These are phyloP conservation scores for Oreochromis aureus DNA, from an alignment of 2,113 vertebrate genomes.

Conservation along the genomic window DNA sequence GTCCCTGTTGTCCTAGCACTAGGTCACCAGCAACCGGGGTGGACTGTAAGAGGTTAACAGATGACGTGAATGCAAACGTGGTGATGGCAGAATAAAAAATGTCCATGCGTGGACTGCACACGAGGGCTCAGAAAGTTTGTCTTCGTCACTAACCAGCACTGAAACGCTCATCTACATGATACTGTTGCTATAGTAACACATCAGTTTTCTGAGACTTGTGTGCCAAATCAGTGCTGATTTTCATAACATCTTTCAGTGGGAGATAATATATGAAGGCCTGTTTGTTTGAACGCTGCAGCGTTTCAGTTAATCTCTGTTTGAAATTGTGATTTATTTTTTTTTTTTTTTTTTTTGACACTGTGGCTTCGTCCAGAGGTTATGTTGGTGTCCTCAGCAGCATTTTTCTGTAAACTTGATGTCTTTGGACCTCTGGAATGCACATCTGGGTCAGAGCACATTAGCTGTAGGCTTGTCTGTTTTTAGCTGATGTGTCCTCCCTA, in stretches of 20 bases:
- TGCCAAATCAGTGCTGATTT: not conserved
- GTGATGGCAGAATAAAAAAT: not conserved
- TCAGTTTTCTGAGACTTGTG: not conserved
- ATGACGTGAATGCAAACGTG: not conserved
- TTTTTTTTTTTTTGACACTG: not conserved
- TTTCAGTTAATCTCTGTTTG: not conserved
- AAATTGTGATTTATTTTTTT: not conserved
- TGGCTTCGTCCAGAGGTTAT: not conserved
- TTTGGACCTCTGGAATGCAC: not conserved
- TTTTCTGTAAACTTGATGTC: not conserved
- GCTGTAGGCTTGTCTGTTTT: not conserved
- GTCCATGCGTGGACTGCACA: not conserved
- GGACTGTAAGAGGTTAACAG: not conserved
- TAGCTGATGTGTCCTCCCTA: not conserved
- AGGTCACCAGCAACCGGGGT: not conserved
- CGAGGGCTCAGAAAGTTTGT: slow-evolving; percentile 2
- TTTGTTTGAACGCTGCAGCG: not conserved
- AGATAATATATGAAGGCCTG: not conserved
- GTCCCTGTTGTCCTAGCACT: not conserved
- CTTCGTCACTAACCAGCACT: not conserved
- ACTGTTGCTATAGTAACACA: slow-evolving; percentile 37
- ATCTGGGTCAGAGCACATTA: not conserved
- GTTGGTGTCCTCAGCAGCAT: not conserved
- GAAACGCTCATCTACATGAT: not conserved
- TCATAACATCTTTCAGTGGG: not conserved